A percentile compares a stretch with the other conserved stretches of the same genome.
Evolutionary conservation across 2,113 vertebrate genomes (phyloP).

Genomic region (Gymnorhina tibicen): DNA sequence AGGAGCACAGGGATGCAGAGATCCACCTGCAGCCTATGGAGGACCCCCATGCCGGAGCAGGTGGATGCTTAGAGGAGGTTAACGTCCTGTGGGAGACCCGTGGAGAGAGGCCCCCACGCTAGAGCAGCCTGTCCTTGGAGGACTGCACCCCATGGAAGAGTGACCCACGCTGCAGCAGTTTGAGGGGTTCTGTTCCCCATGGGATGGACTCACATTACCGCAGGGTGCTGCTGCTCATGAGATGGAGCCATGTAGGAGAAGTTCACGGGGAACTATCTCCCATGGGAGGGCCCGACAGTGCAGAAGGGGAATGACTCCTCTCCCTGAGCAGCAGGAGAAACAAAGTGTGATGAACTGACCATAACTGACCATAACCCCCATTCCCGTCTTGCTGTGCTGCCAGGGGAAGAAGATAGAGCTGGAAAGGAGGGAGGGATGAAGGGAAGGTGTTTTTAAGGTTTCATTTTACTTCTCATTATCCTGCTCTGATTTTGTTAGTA

Average conservation of each 20-base stretch:
- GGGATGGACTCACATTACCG: accelerated
- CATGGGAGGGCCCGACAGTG: accelerated
- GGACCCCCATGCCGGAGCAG: accelerated
- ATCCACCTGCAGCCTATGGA: neutral
- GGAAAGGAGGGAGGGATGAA: neutral
- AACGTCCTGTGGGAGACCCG: no score
- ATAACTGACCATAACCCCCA: neutral
- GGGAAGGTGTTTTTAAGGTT: neutral
- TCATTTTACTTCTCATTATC: neutral
- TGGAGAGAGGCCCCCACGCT: neutral
- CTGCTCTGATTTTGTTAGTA: neutral
- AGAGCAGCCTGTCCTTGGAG: neutral
- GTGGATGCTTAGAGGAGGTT: neutral
- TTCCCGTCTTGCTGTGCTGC: neutral
- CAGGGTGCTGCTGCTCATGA: neutral
- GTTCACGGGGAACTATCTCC: neutral
- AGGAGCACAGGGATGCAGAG: no score
- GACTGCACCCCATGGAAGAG: accelerated
- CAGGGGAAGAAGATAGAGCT: neutral
- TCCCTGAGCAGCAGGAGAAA: neutral
- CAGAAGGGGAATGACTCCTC: neutral
- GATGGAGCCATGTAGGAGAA: accelerated
- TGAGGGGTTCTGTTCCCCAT: neutral
- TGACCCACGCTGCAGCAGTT: accelerated
- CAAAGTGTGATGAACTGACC: neutral